Percentiles rank a stretch among this genome's conserved stretches.
Conservation (phyloP, 2,888 invertebrate species). For the Minunthozetes semirufus region DNA sequence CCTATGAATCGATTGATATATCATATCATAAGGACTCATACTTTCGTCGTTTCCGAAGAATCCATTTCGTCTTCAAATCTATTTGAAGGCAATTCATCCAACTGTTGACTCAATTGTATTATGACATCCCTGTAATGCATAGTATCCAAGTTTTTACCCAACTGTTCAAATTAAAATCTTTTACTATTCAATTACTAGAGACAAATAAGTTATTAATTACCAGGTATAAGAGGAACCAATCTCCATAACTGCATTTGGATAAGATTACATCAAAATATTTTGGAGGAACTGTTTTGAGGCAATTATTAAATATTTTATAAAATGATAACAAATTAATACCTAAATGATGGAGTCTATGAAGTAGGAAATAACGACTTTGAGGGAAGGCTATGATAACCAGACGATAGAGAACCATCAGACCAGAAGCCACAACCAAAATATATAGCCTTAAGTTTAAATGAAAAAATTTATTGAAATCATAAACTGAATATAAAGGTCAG, state of each 20-base stretch:
- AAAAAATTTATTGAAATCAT: not conserved
- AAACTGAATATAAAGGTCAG: not conserved
- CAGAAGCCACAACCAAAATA: constrained; percentile 36
- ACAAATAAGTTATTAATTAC: constrained; percentile 2
- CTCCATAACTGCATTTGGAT: constrained; percentile 38
- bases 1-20: not conserved
- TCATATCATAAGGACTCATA: not conserved
- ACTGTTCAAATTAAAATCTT: constrained; percentile 41
- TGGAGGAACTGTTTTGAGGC: constrained; percentile 9
- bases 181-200: not conserved
- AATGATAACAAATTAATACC: not conserved
- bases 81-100: constrained; percentile 31
- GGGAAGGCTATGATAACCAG: constrained; percentile 36
- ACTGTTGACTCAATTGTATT: constrained; percentile 36
- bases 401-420: constrained; percentile 36
- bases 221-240: constrained; percentile 42
- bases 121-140: constrained; percentile 62
- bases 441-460: constrained; percentile 29
- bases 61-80: not conserved
- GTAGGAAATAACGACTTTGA: constrained; percentile 27
- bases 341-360: constrained; percentile 51
- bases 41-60: not conserved
- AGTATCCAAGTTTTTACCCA: constrained; percentile 78
- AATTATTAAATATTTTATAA: not conserved
- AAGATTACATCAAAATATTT: constrained; percentile 40